Conservation (phyloP, 2,888 invertebrate species). For the Agonopterix alstromeriana region DNA sequence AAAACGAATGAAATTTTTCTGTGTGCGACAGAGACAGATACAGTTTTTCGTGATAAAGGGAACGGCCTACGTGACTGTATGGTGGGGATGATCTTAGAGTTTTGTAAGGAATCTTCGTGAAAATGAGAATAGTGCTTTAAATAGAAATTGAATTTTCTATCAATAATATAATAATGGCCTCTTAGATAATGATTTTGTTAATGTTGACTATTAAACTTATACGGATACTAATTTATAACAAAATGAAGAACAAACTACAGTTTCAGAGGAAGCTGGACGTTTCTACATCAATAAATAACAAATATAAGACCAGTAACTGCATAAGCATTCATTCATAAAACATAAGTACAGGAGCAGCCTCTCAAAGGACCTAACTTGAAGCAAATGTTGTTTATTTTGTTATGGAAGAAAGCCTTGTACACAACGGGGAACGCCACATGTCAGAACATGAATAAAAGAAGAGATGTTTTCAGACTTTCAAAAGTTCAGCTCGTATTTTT, state of each 20-base stretch:
- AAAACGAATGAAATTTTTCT: slow-evolving; percentile 64
- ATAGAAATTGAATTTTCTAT: slow-evolving; percentile 5
- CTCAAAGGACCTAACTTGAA: slow-evolving; percentile 71
- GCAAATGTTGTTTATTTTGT: slow-evolving; percentile 75
- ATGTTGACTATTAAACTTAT: too few species aligned
- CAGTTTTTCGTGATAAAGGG: slow-evolving; percentile 66
- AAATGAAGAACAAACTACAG: too few species aligned
- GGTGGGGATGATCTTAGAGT: slow-evolving; percentile 72
- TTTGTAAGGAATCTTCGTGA: slow-evolving; percentile 45
- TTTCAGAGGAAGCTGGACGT: too few species aligned
- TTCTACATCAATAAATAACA: slow-evolving; percentile 14
- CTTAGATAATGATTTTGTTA: too few species aligned
- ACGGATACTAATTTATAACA: too few species aligned
- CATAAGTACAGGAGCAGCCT: slow-evolving; percentile 54
- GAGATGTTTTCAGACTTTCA: slow-evolving; percentile 70
- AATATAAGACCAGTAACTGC: slow-evolving; percentile 42
- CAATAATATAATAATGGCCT: slow-evolving; percentile 4
- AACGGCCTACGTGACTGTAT: slow-evolving; percentile 61
- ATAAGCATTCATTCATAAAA: slow-evolving; percentile 69
- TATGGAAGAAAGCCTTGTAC: slow-evolving; percentile 67
- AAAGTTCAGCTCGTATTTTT: slow-evolving; percentile 66
- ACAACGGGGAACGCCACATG: slow-evolving; percentile 70
- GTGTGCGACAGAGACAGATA: slow-evolving; percentile 61
- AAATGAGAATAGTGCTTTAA: slow-evolving; percentile 29
- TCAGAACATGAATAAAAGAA: slow-evolving; percentile 74